Base-by-base conservation (phyloP, 2,888 invertebrate species). In the Mimumesa dahlbomi region DNA sequence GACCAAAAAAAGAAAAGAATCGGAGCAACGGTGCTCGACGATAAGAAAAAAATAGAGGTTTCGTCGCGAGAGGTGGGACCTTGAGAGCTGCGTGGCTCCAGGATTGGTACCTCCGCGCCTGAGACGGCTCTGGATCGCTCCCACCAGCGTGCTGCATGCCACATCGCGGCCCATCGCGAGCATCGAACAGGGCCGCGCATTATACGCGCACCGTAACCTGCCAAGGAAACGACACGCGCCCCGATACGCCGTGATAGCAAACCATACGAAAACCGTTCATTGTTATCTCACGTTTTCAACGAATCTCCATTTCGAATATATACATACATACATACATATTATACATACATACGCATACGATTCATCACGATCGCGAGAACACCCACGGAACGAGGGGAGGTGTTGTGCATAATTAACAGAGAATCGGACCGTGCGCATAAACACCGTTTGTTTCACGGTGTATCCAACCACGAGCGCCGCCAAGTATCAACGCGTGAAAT, bases 111-210 rank as follows among this genome's bases (percentile, higher is more conserved):
- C 21, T 78, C 73, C 85, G 84, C 59, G 75, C 85, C 86, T 86
- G 86, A 66, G 61, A 49, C 61, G 73, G 75, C 63, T 82, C 71
- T 71, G 75, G 64, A 79, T 81, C 63, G 67, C 83, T 78, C 82
- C 84, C 84, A 83, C 85, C 83, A 78, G 38, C 58, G 57, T 52
- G 46, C 75, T 53, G 75, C 79, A 76, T 77, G 77, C 80, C 77
- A 81, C 70, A 70, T 72, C 53, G 77, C 75, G 75, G 78, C 73
- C 81, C 84, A 83, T 84, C 84, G 79, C 62, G 81, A 82, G 83
- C 82, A 83, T 84, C 80, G 83, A 83, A 81, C 80, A 81, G 83
- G 86, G 81, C 81, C 82, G 86, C 80, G 81, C 73, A 80, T 79
- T 84, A 79, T 80, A 82, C 82, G 79, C 76, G 77, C 70, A 74